Percentiles rank a stretch among this genome's conserved stretches.
These are phyloP conservation scores for Tragopan temminckii DNA, from an alignment of 2,797 vertebrate genomes.

Conservation along the genomic window DNA sequence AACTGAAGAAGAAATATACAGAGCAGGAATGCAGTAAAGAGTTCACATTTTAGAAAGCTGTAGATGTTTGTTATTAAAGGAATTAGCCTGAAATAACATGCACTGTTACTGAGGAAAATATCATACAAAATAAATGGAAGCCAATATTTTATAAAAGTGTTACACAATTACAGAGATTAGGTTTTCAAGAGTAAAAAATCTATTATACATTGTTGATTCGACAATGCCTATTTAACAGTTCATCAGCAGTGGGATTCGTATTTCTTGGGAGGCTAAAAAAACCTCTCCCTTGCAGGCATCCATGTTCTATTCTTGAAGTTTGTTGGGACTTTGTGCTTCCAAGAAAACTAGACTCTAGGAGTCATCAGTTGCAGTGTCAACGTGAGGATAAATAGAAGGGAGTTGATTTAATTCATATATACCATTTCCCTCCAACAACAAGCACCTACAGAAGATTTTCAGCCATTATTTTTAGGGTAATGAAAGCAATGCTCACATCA, in stretches of 20 bases:
- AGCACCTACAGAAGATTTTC: neutral
- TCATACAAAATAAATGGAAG: neutral
- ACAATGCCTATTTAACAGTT: neutral
- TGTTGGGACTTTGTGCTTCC: neutral
- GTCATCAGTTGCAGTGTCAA: neutral
- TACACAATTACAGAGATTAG: neutral
- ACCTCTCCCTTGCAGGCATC: fast-evolving
- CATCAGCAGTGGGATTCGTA: neutral
- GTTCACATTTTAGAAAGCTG: neutral
- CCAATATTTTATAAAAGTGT: neutral
- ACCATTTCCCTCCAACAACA: neutral
- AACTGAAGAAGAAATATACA: neutral
- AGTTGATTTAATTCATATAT: neutral
- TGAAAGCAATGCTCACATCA: neutral
- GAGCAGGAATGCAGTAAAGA: neutral
- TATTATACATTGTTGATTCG: neutral
- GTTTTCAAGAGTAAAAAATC: neutral
- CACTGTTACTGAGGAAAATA: neutral
- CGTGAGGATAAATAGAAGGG: neutral
- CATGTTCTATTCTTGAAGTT: neutral
- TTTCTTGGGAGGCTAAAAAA: neutral
- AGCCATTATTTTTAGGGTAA: neutral
- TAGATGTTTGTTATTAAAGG: neutral
- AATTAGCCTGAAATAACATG: neutral
- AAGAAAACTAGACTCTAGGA: neutral